Evolutionary conservation across 2,797 vertebrate genomes (phyloP), one percentile per base, ranked within the genome.

Genomic region (Echeneis naucrates): DNA sequence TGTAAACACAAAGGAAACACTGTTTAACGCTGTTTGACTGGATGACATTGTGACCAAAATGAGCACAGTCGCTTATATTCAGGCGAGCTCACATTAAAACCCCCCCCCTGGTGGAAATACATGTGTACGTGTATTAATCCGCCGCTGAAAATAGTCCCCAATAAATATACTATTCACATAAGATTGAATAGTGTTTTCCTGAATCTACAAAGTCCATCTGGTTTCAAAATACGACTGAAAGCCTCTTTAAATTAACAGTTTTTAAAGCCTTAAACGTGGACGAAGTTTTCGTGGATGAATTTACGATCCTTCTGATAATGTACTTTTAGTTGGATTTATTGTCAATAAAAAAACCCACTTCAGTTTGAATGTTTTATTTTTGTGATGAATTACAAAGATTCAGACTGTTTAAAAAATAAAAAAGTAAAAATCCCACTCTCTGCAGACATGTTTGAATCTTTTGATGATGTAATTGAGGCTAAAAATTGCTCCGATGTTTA

Each of bases 31-130:
- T 8, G 12, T 30, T 44, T 26, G n/a, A 33, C 35, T 9, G 19
- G 37, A 13, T 8, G 11, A 59, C 8, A 47, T 40, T 38, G 53
- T 4, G 21, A 37, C 32, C 3, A 60, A 70, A 40, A 40, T 1
- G 16, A 16, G 14, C 27, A 32, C 19, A 30, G 51, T 23, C 38
- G 60, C 21, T 60, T 8, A 38, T n/a, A 53, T 11, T 50, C 42
- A 60, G n/a, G 21, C 47, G 37, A 8, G 72, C 38, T n/a, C 8
- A 53, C 52, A 24, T 5, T 14, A 21, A 53, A n/a, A 1, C 4
- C 30, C n/a, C 42, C 42, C n/a, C 57, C 32, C 32, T 19, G 56
- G 55, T 27, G 23, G 47, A 66, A 38, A 70, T 32, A n/a, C 14
- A n/a, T 32, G 33, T 35, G 2, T 11, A 4, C 71, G 12, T 45